Evolutionary conservation across 2,113 vertebrate genomes (phyloP), one percentile per base, ranked within the genome.

Genomic region (Steatornis caripensis): DNA sequence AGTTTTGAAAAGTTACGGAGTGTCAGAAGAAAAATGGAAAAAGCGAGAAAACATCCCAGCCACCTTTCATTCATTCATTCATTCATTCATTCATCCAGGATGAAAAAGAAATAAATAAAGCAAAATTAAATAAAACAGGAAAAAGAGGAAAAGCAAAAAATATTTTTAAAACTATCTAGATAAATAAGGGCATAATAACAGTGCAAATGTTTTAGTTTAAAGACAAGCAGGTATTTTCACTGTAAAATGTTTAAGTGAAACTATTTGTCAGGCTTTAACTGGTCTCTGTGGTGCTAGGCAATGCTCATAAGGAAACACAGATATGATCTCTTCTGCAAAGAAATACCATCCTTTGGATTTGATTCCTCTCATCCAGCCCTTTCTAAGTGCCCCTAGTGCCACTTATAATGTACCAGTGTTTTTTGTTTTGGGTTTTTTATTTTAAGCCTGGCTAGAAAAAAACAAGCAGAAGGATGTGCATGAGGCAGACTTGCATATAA

Each of bases 31-130:
- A 58, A 87, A 91, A 77, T 3, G 27, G 37, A 68, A 91, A 83
- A 39, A 55, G 11, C 36, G 26, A 54, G 48, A 48, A 60, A 84
- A 66, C 2, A 11, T 26, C 7, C 10, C 37, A 39, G 10, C 30
- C 2, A 0, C 0, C 30, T 60, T 68, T 51, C 5, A 0, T 68
- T 75, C 10, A 4, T 15, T 68, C 41, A 0, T 68, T 75, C 10
- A 4, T 15, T 68, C 41, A 15, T 43, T 43, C 19, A 5, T 36
- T 70, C 54, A 39, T 30, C 5, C 6, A 11, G 36, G 6, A 37
- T 3, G 29, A 36, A 80, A 45, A 37, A 5, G 4, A 57, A 74
- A 58, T 2, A 84, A 46, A 41, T 21, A 54, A 74, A 70, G 6
- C 9, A 68, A 89, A 81, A 69, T 49, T 5, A 62, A 60, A 51